These are phyloP conservation scores for Nymphalis io DNA, from an alignment of 1,140 invertebrate genomes.

Conservation along the genomic window DNA sequence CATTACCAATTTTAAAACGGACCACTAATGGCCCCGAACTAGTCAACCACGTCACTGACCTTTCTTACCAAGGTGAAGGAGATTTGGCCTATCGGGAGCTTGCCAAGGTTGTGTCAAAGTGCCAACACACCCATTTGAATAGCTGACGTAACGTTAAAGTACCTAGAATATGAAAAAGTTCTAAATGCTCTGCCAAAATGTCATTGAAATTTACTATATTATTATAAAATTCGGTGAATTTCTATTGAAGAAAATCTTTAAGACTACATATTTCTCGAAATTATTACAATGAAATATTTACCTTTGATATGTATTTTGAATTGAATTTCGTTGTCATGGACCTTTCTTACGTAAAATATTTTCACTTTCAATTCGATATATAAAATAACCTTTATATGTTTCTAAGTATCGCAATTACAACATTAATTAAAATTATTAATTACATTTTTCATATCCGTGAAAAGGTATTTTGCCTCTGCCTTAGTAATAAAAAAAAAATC, in stretches of 20 bases:
- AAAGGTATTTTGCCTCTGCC: no score
- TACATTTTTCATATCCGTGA: no score
- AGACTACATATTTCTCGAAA: no score
- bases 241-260: background rate
- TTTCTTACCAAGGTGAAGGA: conserved; percentile 32
- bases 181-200: conserved; percentile 8
- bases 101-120: conserved; percentile 27
- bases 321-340: background rate
- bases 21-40: background rate
- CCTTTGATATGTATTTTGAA: background rate
- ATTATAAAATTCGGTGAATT: background rate
- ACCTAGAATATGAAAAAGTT: conserved; percentile 6
- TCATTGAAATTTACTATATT: background rate
- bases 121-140: conserved; percentile 24
- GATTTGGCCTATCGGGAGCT: conserved; percentile 25
- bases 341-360: background rate
- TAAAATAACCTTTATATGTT: no score
- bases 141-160: conserved; percentile 16
- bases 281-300: no score
- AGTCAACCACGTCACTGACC: conserved; percentile 34
- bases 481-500: no score
- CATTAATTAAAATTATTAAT: no score
- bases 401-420: no score
- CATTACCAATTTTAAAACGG: conserved; percentile 3
- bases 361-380: background rate